Conservation (phyloP, 2,888 invertebrate genomes). For the Malthinus seriepunctatus region DNA sequence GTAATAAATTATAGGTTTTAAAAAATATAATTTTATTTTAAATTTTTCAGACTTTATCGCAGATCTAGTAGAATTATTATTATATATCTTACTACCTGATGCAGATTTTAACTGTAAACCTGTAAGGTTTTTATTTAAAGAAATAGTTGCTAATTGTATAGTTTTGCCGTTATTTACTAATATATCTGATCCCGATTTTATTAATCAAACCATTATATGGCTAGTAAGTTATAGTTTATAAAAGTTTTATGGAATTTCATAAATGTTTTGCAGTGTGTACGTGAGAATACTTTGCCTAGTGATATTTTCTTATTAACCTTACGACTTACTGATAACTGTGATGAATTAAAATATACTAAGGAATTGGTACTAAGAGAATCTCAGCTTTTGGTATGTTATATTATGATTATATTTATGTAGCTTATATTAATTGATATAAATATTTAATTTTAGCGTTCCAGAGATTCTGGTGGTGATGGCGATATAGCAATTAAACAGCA, state of each 20-base stretch:
- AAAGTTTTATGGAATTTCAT: not conserved
- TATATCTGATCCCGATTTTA: slow-evolving; percentile 86
- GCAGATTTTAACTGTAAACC: slow-evolving; percentile 85
- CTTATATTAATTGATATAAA: not conserved
- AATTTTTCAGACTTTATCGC: slow-evolving; percentile 70
- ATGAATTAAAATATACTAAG: slow-evolving; percentile 80
- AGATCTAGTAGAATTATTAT: slow-evolving; percentile 79
- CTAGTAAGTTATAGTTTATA: slow-evolving; percentile 63
- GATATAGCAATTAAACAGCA: slow-evolving; percentile 83
- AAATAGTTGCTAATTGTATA: slow-evolving; percentile 55
- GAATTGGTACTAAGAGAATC: slow-evolving; percentile 83
- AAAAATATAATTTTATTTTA: not conserved
- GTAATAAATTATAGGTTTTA: slow-evolving; percentile 46
- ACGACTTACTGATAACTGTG: slow-evolving; percentile 75
- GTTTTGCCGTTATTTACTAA: slow-evolving; percentile 66
- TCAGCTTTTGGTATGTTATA: slow-evolving; percentile 64
- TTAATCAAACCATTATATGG: slow-evolving; percentile 88
- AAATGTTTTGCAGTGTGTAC: slow-evolving; percentile 69
- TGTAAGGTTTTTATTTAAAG: slow-evolving; percentile 74
- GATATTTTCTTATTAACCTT: slow-evolving; percentile 86
- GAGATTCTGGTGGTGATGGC: slow-evolving; percentile 85
- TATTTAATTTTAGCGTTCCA: slow-evolving; percentile 63
- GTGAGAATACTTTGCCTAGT: slow-evolving; percentile 73
- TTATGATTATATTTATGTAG: not conserved
- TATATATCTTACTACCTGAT: slow-evolving; percentile 81